Conservation (phyloP, 1,140 invertebrate genomes). For the Drosophila elegans region DNA sequence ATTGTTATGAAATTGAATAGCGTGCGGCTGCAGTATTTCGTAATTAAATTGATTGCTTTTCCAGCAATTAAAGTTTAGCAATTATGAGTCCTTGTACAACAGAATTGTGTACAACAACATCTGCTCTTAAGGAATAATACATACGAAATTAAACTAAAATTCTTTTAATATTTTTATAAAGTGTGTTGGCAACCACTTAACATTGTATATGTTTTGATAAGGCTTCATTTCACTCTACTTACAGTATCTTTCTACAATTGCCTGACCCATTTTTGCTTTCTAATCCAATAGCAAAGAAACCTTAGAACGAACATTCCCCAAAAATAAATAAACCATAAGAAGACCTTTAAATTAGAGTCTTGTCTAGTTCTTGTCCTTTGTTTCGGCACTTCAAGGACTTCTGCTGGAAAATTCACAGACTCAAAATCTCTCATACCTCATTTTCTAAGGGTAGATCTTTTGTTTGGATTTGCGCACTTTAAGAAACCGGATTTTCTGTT, state of each 20-base stretch:
- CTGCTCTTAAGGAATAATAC: neutral
- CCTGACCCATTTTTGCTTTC: constrained; percentile 8
- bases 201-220: neutral
- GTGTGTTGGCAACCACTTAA: neutral
- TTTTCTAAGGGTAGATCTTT: constrained; percentile 28
- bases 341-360: constrained; percentile 29
- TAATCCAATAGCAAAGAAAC: constrained; percentile 38
- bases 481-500: constrained; percentile 33
- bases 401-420: neutral
- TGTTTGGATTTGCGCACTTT: constrained; percentile 32
- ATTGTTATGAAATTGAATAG: constrained; percentile 1
- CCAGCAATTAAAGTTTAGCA: neutral
- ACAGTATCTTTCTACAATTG: neutral
- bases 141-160: no score
- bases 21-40: neutral
- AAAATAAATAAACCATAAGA: constrained; percentile 31
- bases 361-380: constrained; percentile 14
- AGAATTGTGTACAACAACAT: neutral
- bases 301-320: constrained; percentile 21
- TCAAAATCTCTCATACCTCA: neutral
- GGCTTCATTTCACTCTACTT: neutral
- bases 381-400: constrained; percentile 44
- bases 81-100: no score
- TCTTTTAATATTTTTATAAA: neutral
- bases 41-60: constrained; percentile 3